Base-by-base conservation (phyloP, 2,113 vertebrate genomes). In the Microcebus lehilahytsara region DNA sequence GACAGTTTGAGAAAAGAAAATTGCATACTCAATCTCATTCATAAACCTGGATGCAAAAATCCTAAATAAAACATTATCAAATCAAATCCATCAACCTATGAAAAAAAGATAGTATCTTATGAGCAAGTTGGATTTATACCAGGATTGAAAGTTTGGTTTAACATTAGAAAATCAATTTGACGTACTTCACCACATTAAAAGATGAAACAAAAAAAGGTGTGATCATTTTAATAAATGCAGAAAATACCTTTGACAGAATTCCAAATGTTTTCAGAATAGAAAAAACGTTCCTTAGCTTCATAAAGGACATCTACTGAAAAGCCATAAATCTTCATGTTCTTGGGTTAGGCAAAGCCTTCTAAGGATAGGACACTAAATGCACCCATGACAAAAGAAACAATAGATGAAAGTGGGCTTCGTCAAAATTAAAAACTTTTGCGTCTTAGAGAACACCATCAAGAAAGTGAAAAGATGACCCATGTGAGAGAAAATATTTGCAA, bases 1-100 rank as follows among this genome's bases (percentile, higher is more conserved):
- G 46, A 86, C 10, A 40, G 11, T 75, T 81, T 80, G 11, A 96
- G 71, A 51, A 88, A 71, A 66, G n/a, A 93, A 93, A 93, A 96
- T 91, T 79, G 83, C 58, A 51, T 77, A 40, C 25, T 78, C 77
- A 71, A 62, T 56, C 62, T 62, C 78, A 71, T 95, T 93, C 17
- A n/a, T 77, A 37, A 62, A 88, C n/a, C 56, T 19, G 72, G 62
- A 94, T 78, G 27, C 32, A 92, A 96, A 89, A 89, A 42, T 67
- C 34, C 69, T 74, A 83, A 83, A 74, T 91, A 83, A 91, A 94
- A 88, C 78, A 66, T 67, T 66, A 85, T 62, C 83, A 93, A 56
- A 40, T 62, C 49, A 85, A 97, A 88, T 80, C 14, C 74, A 91
- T 22, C 6, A 66, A 66, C 64, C 27, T 86, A 60, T 92, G 56